phyloP scores from a whole-genome alignment of 2,113 vertebrate genomes.

The Emydura subglobosa region DNA sequence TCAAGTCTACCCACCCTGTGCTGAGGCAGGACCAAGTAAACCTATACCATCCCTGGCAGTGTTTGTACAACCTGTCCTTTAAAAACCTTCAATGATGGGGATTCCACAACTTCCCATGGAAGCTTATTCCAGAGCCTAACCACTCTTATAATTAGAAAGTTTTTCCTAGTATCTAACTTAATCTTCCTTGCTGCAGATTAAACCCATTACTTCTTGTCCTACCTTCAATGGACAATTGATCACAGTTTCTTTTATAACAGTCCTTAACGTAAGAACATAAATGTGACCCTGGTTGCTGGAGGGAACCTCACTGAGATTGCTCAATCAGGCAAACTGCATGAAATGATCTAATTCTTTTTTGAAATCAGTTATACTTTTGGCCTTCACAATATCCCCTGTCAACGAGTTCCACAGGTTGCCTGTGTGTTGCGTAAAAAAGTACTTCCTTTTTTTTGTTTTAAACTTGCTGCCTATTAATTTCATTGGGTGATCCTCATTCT shows the following conservation, averaged over 20 bases:
- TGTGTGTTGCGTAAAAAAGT: not conserved
- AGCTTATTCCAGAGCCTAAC: too few relatives aligned
- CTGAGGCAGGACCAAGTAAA: not conserved
- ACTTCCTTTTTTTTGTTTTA: not conserved
- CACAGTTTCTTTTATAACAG: too few relatives aligned
- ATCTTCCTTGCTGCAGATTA: too few relatives aligned
- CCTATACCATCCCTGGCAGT: not conserved
- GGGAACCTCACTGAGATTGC: too few relatives aligned
- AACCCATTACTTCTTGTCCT: too few relatives aligned
- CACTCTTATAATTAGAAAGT: too few relatives aligned
- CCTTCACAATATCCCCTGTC: not conserved
- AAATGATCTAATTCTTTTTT: not conserved
- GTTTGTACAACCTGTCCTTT: not conserved
- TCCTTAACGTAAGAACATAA: too few relatives aligned
- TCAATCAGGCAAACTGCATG: not conserved
- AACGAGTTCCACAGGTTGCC: not conserved
- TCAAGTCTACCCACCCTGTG: too few relatives aligned
- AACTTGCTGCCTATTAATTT: not conserved
- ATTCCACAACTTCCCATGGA: not conserved
- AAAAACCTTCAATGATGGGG: not conserved
- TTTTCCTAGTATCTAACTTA: too few relatives aligned
- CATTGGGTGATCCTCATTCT: not conserved
- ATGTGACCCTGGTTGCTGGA: too few relatives aligned
- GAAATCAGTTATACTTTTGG: not conserved
- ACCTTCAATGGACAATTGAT: too few relatives aligned